phyloP scores from a whole-genome alignment of 2,113 vertebrate genomes.

The Bos javanicus region DNA sequence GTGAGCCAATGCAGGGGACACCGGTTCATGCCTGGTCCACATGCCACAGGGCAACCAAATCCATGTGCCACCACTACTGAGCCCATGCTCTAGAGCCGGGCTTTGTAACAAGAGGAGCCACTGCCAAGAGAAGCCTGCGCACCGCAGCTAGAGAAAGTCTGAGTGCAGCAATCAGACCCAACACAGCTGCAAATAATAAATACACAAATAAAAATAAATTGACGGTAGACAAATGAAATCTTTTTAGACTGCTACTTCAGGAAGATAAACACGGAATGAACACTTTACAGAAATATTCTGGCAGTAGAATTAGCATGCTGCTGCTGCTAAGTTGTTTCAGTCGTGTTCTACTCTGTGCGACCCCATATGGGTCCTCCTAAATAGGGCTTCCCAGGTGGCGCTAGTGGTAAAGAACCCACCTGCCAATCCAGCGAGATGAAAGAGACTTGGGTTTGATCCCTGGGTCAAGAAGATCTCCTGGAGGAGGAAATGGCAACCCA shows the following conservation, averaged over 20 bases:
- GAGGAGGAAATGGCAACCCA: not conserved
- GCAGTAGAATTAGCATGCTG: constrained; percentile 13
- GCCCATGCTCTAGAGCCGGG: not conserved
- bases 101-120: not conserved
- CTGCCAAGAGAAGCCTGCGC: not conserved
- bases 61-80: not conserved
- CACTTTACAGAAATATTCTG: constrained; percentile 1
- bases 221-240: not conserved
- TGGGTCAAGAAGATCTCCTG: not conserved
- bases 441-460: not conserved
- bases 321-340: no score
- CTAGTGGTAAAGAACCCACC: not conserved
- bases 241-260: constrained; percentile 30
- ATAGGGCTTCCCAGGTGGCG: not conserved
- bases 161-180: not conserved
- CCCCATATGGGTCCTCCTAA: not conserved
- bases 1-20: not conserved
- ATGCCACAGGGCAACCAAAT: not conserved
- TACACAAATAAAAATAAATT: not conserved
- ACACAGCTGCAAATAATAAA: not conserved
- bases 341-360: no score
- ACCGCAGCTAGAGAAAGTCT: not conserved
- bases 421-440: not conserved
- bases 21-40: not conserved
- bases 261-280: constrained; percentile 14